Evolutionary conservation across 1,140 invertebrate species (phyloP).

Genomic region (Cepaea nemoralis): DNA sequence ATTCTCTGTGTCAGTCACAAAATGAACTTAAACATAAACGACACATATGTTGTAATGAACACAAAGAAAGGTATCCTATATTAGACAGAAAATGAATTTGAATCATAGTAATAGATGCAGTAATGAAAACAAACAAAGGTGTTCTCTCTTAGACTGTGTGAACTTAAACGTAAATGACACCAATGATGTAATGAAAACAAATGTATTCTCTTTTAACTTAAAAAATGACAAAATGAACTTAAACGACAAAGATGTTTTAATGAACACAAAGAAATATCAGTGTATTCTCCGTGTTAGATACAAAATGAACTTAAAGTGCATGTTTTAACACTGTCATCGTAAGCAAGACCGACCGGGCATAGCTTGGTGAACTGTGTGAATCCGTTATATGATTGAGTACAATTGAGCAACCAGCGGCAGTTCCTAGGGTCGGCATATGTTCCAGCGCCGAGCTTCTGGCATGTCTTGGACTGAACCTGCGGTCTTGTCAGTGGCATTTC

Average conservation of each 20-base stretch:
- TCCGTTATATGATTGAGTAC: not conserved
- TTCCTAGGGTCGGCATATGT: not conserved
- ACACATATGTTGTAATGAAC: no score
- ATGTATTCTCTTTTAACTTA: no score
- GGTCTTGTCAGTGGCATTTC: not conserved
- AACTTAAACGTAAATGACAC: no score
- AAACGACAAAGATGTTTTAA: not conserved
- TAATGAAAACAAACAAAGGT: no score
- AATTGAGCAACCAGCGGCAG: constrained; percentile 11
- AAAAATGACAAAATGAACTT: not conserved
- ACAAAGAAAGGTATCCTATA: no score
- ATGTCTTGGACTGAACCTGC: not conserved
- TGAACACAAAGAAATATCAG: not conserved
- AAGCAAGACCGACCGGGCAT: constrained; percentile 7
- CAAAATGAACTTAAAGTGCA: not conserved
- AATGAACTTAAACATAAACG: no score
- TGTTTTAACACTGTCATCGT: not conserved
- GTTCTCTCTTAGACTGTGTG: no score
- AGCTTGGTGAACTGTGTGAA: not conserved
- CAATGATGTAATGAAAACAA: no score
- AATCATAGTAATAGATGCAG: no score
- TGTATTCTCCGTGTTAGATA: not conserved
- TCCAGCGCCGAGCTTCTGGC: not conserved
- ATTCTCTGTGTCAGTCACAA: no score
- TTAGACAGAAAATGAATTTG: no score